Evolutionary conservation across 2,797 vertebrate species (phyloP).

Genomic region (Melanotaenia trifasciata): DNA sequence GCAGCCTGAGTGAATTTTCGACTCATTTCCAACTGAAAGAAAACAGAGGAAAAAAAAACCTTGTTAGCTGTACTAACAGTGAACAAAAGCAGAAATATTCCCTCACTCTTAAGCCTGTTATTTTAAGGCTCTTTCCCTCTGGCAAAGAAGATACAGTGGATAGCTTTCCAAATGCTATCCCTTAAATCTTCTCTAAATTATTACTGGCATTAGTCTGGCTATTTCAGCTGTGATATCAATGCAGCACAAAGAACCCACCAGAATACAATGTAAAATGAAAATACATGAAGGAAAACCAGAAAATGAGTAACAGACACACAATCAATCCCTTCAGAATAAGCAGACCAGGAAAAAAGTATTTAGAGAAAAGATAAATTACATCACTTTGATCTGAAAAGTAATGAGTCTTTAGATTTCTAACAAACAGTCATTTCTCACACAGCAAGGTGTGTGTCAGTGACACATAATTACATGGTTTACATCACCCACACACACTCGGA

Average conservation of each 20-base stretch:
- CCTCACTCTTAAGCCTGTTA: conserved; percentile 69
- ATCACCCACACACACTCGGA: conserved; percentile 36
- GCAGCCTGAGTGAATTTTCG: conserved; percentile 55
- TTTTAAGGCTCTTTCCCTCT: conserved; percentile 66
- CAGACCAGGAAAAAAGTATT: background rate
- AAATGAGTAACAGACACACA: conserved; percentile 43
- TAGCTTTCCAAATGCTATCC: conserved; percentile 69
- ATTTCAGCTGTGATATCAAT: conserved; percentile 74
- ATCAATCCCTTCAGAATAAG: conserved; percentile 31
- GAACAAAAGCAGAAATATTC: conserved; percentile 69
- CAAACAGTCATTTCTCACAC: conserved; percentile 40
- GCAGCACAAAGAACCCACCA: conserved; percentile 49
- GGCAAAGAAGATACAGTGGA: conserved; percentile 64
- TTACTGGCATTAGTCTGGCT: conserved; percentile 73
- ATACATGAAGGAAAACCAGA: conserved; percentile 44
- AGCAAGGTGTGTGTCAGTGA: conserved; percentile 39
- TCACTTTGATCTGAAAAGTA: conserved; percentile 39
- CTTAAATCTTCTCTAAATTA: conserved; percentile 74
- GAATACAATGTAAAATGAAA: conserved; percentile 62
- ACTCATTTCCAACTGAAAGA: conserved; percentile 49
- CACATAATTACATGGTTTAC: conserved; percentile 61
- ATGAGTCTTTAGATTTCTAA: conserved; percentile 37
- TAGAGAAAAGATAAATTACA: conserved; percentile 34
- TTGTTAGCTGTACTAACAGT: conserved; percentile 50
- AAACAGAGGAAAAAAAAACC: background rate